Percentiles rank a stretch among this genome's conserved stretches.
These are phyloP conservation scores for Pantherophis guttatus DNA, from an alignment of 2,113 vertebrate genomes.

Conservation along the genomic window DNA sequence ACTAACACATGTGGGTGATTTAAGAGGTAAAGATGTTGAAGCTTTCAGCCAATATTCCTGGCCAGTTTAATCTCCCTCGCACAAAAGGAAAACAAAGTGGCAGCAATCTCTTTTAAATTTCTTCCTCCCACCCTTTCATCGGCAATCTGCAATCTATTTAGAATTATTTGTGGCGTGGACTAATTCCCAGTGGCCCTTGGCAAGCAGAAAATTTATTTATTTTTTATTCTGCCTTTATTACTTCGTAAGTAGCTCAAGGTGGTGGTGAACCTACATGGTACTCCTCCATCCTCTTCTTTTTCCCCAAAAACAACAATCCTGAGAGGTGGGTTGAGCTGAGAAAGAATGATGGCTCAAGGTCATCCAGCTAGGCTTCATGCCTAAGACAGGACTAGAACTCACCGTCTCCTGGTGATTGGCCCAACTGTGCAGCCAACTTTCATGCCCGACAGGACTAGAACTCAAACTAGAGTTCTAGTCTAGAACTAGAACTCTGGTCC, in stretches of 20 bases:
- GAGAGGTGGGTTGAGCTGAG: not conserved
- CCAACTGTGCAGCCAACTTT: no score
- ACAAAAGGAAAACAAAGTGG: constrained; percentile 7
- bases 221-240: not conserved
- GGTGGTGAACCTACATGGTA: not conserved
- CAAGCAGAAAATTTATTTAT: not conserved
- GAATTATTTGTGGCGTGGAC: not conserved
- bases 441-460: no score
- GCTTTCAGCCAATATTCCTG: constrained; percentile 12
- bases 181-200: not conserved
- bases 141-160: constrained; percentile 15
- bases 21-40: constrained; percentile 14
- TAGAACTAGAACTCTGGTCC: no score
- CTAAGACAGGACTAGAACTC: no score
- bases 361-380: not conserved
- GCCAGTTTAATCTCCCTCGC: constrained; percentile 10
- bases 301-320: not conserved
- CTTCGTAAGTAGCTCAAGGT: not conserved
- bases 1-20: constrained; percentile 3
- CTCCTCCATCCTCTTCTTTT: not conserved
- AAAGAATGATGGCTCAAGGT: not conserved
- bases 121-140: constrained; percentile 15
- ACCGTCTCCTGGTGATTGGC: no score
- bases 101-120: constrained; percentile 19
- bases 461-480: no score